phyloP scores from a whole-genome alignment of 2,113 vertebrate genomes.

The Arizona elegans region DNA sequence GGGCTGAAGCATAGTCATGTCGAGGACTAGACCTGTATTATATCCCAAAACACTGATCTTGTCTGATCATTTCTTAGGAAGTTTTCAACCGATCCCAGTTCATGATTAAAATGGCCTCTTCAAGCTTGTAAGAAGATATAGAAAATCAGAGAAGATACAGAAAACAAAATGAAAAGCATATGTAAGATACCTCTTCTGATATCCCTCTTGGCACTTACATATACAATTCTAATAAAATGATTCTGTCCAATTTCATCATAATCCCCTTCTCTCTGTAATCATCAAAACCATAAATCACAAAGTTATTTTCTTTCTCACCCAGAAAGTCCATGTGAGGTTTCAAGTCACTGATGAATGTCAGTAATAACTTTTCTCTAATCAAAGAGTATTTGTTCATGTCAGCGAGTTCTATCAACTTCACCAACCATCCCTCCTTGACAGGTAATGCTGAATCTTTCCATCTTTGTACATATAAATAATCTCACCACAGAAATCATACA shows the following conservation, averaged over 20 bases:
- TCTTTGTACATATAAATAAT: background rate
- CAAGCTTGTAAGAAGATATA: background rate
- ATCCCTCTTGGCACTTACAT: background rate
- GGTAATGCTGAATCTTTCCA: background rate
- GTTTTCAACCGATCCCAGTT: background rate
- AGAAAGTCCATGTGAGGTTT: background rate
- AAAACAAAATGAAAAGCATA: background rate
- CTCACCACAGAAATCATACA: background rate
- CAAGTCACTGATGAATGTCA: background rate
- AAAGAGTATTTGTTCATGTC: background rate
- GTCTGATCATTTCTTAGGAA: background rate
- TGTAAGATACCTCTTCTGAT: background rate
- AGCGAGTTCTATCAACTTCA: background rate
- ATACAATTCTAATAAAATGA: background rate
- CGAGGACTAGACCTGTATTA: background rate
- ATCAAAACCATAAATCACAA: background rate
- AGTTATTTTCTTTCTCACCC: background rate
- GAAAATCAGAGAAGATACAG: background rate
- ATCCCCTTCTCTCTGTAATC: background rate
- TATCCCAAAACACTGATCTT: background rate
- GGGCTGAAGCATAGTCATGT: background rate
- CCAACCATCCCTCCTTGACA: background rate
- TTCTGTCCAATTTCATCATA: background rate
- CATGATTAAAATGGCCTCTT: background rate
- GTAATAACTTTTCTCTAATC: background rate